phyloP scores from a whole-genome alignment of 2,888 invertebrate species.

The Orchestes rusci region DNA sequence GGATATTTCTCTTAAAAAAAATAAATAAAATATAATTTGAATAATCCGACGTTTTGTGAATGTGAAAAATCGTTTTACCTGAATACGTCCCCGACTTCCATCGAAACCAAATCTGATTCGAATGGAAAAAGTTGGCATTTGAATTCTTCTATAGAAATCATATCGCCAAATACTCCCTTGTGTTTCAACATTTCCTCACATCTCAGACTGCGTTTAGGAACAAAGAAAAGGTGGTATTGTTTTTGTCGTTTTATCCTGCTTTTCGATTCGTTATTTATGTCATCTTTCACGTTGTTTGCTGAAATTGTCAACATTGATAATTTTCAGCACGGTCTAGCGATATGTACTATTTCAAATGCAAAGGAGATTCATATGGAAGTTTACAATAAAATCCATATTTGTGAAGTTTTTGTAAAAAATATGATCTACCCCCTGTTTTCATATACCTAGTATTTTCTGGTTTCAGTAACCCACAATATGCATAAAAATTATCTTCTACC shows the following conservation, averaged over 20 bases:
- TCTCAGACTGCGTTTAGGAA: slow-evolving; percentile 77
- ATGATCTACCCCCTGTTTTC: too few species aligned
- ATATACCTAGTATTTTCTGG: too few species aligned
- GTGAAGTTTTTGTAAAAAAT: too few species aligned
- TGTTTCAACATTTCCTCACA: slow-evolving; percentile 82
- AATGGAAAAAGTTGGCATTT: slow-evolving; percentile 84
- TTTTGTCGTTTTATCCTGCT: slow-evolving; percentile 47
- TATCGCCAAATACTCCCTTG: slow-evolving; percentile 70
- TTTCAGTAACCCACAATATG: too few species aligned
- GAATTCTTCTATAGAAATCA: slow-evolving; percentile 75
- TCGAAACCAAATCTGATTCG: slow-evolving; percentile 86
- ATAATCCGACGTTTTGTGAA: too few species aligned
- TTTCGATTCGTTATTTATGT: too few species aligned
- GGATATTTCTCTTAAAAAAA: slow-evolving; percentile 61
- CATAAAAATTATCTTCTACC: too few species aligned
- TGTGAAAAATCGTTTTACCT: too few species aligned
- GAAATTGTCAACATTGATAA: slow-evolving; percentile 3
- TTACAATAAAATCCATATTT: too few species aligned
- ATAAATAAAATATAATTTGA: too few species aligned
- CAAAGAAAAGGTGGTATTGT: slow-evolving; percentile 83
- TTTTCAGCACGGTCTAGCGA: slow-evolving; percentile 5
- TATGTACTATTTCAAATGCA: too few species aligned
- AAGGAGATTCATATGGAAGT: too few species aligned
- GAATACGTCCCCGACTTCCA: slow-evolving; percentile 78
- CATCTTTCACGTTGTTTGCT: slow-evolving; percentile 63